These are phyloP conservation scores for Polyodon spathula DNA, from an alignment of 2,113 vertebrate species.

Conservation along the genomic window DNA sequence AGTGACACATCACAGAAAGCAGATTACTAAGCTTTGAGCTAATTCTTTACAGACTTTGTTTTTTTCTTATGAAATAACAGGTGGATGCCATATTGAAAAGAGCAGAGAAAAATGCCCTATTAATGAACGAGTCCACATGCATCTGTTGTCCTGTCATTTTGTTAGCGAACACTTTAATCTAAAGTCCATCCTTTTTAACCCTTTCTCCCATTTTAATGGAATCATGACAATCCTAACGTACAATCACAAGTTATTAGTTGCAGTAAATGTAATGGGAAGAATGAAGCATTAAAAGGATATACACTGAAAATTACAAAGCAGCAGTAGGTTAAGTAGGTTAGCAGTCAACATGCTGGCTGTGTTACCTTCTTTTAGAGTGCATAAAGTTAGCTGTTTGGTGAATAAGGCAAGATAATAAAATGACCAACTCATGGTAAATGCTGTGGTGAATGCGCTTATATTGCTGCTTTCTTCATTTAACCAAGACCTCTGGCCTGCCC, in stretches of 20 bases:
- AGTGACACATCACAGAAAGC: conserved; percentile 54
- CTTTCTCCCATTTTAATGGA: not conserved
- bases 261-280: not conserved
- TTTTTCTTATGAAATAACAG: conserved; percentile 40
- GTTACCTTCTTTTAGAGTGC: too few relatives aligned
- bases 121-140: conserved; percentile 38
- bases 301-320: too few relatives aligned
- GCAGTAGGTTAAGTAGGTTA: too few relatives aligned
- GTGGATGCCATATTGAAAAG: conserved; percentile 61
- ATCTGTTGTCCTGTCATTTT: conserved; percentile 52
- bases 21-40: conserved; percentile 60
- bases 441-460: too few relatives aligned
- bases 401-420: too few relatives aligned
- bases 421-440: too few relatives aligned
- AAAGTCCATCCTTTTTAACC: not conserved
- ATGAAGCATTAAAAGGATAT: not conserved
- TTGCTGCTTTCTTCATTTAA: too few relatives aligned
- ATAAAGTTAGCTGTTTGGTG: too few relatives aligned
- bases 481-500: too few relatives aligned
- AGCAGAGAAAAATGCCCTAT: conserved; percentile 46
- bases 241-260: not conserved
- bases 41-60: conserved; percentile 49
- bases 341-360: too few relatives aligned
- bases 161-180: conserved; percentile 18
- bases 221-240: not conserved